phyloP scores from a whole-genome alignment of 92 coral and sea anemone species.

The Bergia sp. region DNA sequence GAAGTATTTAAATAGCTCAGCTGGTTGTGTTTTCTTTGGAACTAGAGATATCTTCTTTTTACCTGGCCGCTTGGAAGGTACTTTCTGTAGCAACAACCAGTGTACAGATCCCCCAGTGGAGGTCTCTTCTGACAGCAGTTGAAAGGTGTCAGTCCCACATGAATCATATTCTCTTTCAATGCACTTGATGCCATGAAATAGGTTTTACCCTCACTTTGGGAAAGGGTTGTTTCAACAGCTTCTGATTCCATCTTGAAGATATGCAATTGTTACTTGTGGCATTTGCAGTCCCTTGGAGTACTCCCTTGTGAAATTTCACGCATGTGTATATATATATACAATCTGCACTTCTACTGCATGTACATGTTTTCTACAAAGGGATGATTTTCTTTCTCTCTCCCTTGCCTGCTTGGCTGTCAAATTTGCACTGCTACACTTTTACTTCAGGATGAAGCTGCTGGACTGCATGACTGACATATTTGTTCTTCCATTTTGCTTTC shows the following conservation, averaged over 20 bases:
- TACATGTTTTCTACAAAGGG: background rate
- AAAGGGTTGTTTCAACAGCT: slow-evolving; percentile 6
- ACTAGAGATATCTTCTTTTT: slow-evolving; percentile 43
- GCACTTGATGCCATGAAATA: slow-evolving; percentile 14
- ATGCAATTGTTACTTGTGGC: slow-evolving; percentile 17
- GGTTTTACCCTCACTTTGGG: slow-evolving; percentile 13
- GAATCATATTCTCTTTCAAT: slow-evolving; percentile 15
- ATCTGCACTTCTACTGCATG: slow-evolving; percentile 5
- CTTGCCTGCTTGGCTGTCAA: background rate
- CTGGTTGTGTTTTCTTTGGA: slow-evolving; percentile 34
- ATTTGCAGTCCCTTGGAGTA: slow-evolving; percentile 17
- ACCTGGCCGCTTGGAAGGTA: slow-evolving; percentile 46
- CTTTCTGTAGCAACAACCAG: slow-evolving; percentile 32
- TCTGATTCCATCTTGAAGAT: slow-evolving; percentile 1
- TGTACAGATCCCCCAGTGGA: slow-evolving; percentile 19
- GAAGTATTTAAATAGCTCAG: slow-evolving; percentile 38
- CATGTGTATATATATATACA: background rate
- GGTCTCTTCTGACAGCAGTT: slow-evolving; percentile 18
- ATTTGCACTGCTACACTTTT: background rate
- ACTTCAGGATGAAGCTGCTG: slow-evolving; percentile 3
- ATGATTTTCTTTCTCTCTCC: slow-evolving; percentile 15
- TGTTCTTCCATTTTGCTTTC: background rate
- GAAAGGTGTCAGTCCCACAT: slow-evolving; percentile 15
- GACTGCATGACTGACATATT: slow-evolving; percentile 17
- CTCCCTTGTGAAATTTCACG: slow-evolving; percentile 7